A percentile compares a stretch with the other conserved stretches of the same genome.
phyloP scores from a whole-genome alignment of 2,113 vertebrate genomes.

The Indicator maculatus region DNA sequence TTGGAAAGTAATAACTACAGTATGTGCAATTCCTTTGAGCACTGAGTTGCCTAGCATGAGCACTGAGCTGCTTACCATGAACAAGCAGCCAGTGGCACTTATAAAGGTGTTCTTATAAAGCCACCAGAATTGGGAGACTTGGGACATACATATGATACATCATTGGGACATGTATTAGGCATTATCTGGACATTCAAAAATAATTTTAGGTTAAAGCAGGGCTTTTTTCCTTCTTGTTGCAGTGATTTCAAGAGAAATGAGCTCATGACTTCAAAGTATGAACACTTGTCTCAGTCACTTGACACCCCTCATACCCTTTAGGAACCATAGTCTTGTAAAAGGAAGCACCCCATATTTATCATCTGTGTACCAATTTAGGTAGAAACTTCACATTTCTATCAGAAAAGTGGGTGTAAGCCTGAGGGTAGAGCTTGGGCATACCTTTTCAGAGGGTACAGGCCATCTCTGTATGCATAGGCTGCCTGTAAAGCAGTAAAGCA shows the following conservation, averaged over 20 bases:
- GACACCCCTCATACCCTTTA: not conserved
- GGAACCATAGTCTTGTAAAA: not conserved
- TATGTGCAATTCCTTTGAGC: not conserved
- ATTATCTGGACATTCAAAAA: not conserved
- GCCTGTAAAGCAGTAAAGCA: not conserved
- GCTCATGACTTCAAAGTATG: not conserved
- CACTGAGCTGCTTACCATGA: accelerated
- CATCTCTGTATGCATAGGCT: accelerated
- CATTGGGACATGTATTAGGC: not conserved
- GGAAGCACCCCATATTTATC: not conserved
- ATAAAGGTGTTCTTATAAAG: not conserved
- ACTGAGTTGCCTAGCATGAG: accelerated
- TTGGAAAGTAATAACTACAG: not conserved
- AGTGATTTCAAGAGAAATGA: not conserved
- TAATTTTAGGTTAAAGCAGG: not conserved
- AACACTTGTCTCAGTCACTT: not conserved
- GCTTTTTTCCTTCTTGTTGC: not conserved
- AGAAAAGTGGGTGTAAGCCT: not conserved
- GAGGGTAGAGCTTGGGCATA: not conserved
- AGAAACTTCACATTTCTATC: not conserved
- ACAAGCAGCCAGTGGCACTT: not conserved
- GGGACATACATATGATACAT: not conserved
- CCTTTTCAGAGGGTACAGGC: not conserved
- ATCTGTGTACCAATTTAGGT: not conserved
- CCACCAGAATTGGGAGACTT: not conserved